Evolutionary conservation across 1,140 invertebrate species (phyloP), one percentile per base, ranked within the genome.

Genomic region (Rhyzopertha dominica): DNA sequence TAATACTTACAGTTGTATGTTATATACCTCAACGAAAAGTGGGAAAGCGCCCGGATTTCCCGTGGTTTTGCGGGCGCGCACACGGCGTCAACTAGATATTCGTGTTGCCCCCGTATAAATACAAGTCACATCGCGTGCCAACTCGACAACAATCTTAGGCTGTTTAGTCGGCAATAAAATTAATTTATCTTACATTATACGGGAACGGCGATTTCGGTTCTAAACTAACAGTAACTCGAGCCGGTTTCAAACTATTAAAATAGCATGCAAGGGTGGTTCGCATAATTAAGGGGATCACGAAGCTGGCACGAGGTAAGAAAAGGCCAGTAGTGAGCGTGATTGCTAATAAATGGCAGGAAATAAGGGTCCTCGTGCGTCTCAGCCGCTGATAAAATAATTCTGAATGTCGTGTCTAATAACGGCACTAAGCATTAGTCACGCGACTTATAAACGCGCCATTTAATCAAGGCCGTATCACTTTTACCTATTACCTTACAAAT

Each of bases 141-240:
- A 53, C 45, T 53, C 58, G 60, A 60, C 62, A 64, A 64, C 60
- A 66, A 66, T 66, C 61, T 66, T 58, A 48, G 53, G 51, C 63
- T 66, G 62, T 62, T 66, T 66, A 66, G 62, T 52, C 59, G 58
- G 61, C 61, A 65, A 66, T 66, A 65, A 66, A 66, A 66, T 66
- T 66, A 66, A 66, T 66, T 66, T 66, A 65, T 65, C 64, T 63
- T 62, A 51, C 61, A 62, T 63, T 66, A 63, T 52, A 57, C 51
- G 47, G 47, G 42, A 47, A 42, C 36, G 29, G 40, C 36, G 49
- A 49, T 47, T 57, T 51, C 47, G 53, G 51, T 50, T 49, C 47
- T 58, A 55, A 60, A 60, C 54, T 52, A 55, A 57, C 58, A 55
- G 46, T 37, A 36, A 40, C 49, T 41, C 19, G 48, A 38, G 34